Conservation (phyloP, 1,140 invertebrate genomes). For the Wasmannia auropunctata region DNA sequence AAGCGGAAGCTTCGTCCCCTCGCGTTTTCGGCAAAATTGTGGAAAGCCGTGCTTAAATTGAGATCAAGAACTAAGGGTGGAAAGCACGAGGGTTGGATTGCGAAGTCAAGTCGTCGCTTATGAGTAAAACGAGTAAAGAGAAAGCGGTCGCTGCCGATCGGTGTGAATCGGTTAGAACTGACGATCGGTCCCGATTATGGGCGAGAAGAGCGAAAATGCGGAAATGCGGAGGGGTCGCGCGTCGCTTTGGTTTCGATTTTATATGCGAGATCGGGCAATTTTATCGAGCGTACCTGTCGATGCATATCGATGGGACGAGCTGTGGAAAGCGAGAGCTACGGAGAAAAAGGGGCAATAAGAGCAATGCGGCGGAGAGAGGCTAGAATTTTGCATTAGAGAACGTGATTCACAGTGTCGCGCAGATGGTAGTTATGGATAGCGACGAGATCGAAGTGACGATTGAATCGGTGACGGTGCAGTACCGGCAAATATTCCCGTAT, state of each 20-base stretch:
- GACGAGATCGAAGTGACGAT: constrained; percentile 24
- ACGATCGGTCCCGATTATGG: constrained; percentile 7
- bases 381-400: constrained; percentile 27
- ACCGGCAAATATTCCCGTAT: background rate
- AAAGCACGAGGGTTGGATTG: background rate
- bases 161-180: background rate
- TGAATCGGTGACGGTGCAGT: constrained; percentile 28
- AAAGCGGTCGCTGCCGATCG: background rate
- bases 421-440: constrained; percentile 23
- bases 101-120: background rate
- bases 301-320: constrained; percentile 19
- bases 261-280: background rate
- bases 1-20: constrained; percentile 44
- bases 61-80: constrained; percentile 36
- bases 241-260: constrained; percentile 10
- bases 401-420: constrained; percentile 2
- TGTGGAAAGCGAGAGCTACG: constrained; percentile 6
- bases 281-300: background rate
- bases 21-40: constrained; percentile 22
- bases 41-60: constrained; percentile 54
- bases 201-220: background rate
- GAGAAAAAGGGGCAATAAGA: background rate
- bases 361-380: background rate
- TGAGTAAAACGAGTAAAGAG: constrained; percentile 11
- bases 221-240: constrained; percentile 3